Conservation (phyloP, 2,113 vertebrate species). For the Isichthys henryi region DNA sequence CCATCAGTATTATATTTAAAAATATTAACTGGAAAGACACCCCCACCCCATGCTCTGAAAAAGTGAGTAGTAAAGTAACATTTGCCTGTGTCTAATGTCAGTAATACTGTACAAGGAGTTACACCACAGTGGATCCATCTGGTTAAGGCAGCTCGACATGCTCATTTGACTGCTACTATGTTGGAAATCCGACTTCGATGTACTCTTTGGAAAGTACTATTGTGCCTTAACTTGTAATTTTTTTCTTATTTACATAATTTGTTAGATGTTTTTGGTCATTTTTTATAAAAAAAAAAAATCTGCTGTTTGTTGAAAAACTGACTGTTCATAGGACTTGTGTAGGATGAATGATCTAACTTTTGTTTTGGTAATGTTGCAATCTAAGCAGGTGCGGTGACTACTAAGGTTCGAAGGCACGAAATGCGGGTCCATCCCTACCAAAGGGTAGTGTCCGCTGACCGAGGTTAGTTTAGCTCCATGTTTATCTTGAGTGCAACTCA, state of each 20-base stretch:
- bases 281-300: constrained; percentile 48
- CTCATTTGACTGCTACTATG: constrained; percentile 65
- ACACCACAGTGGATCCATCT: constrained; percentile 59
- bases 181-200: constrained; percentile 64
- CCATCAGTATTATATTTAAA: constrained; percentile 54
- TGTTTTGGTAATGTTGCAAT: constrained; percentile 86
- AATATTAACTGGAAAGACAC: constrained; percentile 57
- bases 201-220: constrained; percentile 64
- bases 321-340: constrained; percentile 33
- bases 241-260: constrained; percentile 64
- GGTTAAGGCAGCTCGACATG: constrained; percentile 66
- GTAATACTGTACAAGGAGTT: constrained; percentile 65
- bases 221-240: constrained; percentile 84
- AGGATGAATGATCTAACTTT: constrained; percentile 73
- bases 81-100: constrained; percentile 64
- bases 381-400: constrained; percentile 91
- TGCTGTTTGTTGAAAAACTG: constrained; percentile 58
- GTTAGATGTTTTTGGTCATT: constrained; percentile 65
- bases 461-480: constrained; percentile 86
- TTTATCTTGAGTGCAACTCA: constrained; percentile 56
- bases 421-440: constrained; percentile 95
- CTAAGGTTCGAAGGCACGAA: constrained; percentile 91
- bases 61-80: constrained; percentile 79
- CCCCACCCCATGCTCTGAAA: constrained; percentile 73
- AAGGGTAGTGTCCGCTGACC: constrained; percentile 90